Evolutionary conservation across 2,888 invertebrate genomes (phyloP).

Genomic region (Synergus japonicus): DNA sequence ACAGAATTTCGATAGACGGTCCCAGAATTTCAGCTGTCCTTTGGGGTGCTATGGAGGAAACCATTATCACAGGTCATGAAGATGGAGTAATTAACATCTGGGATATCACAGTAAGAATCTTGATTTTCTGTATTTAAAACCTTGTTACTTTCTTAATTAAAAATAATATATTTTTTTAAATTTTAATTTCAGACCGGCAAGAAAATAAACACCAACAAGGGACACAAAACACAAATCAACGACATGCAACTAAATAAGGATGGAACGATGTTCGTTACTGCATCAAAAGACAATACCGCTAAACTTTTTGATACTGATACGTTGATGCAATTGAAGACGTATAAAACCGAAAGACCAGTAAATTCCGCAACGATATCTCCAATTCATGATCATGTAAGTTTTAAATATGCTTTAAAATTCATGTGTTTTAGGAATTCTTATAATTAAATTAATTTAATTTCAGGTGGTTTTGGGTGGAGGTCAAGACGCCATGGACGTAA

Average conservation of each 20-base stretch:
- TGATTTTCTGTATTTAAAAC: conserved; percentile 23
- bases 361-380: conserved; percentile 99
- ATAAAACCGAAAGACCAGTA: conserved; percentile 98
- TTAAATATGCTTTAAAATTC: neutral
- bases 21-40: conserved; percentile 94
- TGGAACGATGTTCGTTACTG: conserved; percentile 97
- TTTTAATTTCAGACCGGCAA: conserved; percentile 85
- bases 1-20: conserved; percentile 88
- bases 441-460: conserved; percentile 43
- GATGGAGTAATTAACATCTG: conserved; percentile 95
- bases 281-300: conserved; percentile 97
- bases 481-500: conserved; percentile 99
- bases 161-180: neutral
- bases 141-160: neutral
- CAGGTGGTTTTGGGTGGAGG: conserved; percentile 97
- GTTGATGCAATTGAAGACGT: conserved; percentile 93
- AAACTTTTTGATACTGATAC: conserved; percentile 95
- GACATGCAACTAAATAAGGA: conserved; percentile 98
- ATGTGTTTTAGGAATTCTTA: conserved; percentile 7
- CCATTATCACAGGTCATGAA: conserved; percentile 95
- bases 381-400: conserved; percentile 91
- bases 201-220: conserved; percentile 86
- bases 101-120: conserved; percentile 87
- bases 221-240: conserved; percentile 92
- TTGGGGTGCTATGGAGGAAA: conserved; percentile 96